Evolutionary conservation across 2,113 vertebrate genomes (phyloP).

Genomic region (Gymnobelideus leadbeateri): DNA sequence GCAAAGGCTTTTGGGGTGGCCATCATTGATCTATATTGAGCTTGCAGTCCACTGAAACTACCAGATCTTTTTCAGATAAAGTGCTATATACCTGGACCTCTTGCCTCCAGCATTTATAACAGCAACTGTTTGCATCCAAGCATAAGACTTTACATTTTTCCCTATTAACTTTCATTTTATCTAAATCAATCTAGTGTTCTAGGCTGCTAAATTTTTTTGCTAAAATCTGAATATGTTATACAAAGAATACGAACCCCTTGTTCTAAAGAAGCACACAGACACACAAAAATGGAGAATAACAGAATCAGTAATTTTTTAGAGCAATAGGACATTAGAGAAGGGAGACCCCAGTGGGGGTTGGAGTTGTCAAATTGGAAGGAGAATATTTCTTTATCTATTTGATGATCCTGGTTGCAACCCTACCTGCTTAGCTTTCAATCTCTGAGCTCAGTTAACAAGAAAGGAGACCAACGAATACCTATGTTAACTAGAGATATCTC

Average conservation of each 20-base stretch:
- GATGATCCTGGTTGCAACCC: not conserved
- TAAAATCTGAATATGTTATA: not conserved
- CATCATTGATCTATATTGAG: not conserved
- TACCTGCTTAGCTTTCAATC: not conserved
- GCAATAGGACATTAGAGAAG: not conserved
- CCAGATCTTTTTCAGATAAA: not conserved
- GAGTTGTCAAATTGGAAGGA: not conserved
- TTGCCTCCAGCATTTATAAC: not conserved
- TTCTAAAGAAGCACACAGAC: not conserved
- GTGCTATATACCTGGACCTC: not conserved
- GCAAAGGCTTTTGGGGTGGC: not conserved
- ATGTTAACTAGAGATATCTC: not conserved
- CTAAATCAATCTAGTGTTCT: not conserved
- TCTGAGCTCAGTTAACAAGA: not conserved
- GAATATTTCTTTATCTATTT: not conserved
- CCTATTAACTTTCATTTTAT: not conserved
- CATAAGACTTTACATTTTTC: not conserved
- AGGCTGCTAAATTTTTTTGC: not conserved
- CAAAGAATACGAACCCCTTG: not conserved
- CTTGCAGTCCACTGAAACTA: not conserved
- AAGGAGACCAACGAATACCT: not conserved
- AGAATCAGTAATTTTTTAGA: not conserved
- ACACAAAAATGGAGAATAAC: not conserved
- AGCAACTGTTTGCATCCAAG: not conserved
- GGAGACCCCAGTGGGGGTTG: not conserved